Evolutionary conservation across 1,140 invertebrate species (phyloP).

Genomic region (Polypedilum vanderplanki): DNA sequence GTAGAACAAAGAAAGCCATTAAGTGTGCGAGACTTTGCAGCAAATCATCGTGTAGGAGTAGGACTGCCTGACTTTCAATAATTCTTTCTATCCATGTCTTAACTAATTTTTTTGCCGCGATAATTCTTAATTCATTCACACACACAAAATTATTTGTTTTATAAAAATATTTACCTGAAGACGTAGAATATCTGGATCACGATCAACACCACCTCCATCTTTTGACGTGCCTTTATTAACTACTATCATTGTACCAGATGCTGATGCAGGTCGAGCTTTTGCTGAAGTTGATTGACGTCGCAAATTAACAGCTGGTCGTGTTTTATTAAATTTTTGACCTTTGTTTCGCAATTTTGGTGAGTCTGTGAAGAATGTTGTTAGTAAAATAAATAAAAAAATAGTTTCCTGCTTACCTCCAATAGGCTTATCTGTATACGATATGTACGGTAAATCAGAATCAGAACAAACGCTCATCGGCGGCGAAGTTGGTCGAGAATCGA

Average conservation of each 20-base stretch:
- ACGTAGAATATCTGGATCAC: slow-evolving; percentile 72
- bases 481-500: slow-evolving; percentile 60
- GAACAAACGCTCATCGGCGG: slow-evolving; percentile 82
- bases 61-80: slow-evolving; percentile 30
- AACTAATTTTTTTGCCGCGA: too few species aligned
- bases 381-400: too few species aligned
- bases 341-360: slow-evolving; percentile 68
- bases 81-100: not conserved
- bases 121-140: too few species aligned
- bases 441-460: slow-evolving; percentile 86
- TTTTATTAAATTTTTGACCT: slow-evolving; percentile 33
- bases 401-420: slow-evolving; percentile 58
- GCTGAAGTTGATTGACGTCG: slow-evolving; percentile 32
- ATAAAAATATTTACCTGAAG: slow-evolving; percentile 50
- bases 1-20: slow-evolving; percentile 15
- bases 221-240: slow-evolving; percentile 62
- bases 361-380: slow-evolving; percentile 44
- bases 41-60: slow-evolving; percentile 21
- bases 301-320: slow-evolving; percentile 36
- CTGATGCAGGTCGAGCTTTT: slow-evolving; percentile 36
- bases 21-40: slow-evolving; percentile 29
- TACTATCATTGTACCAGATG: slow-evolving; percentile 61
- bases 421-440: slow-evolving; percentile 87
- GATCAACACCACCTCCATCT: slow-evolving; percentile 53
- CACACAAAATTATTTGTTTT: not conserved